Evolutionary conservation across 2,888 invertebrate species (phyloP).

Genomic region (Helleia helle): DNA sequence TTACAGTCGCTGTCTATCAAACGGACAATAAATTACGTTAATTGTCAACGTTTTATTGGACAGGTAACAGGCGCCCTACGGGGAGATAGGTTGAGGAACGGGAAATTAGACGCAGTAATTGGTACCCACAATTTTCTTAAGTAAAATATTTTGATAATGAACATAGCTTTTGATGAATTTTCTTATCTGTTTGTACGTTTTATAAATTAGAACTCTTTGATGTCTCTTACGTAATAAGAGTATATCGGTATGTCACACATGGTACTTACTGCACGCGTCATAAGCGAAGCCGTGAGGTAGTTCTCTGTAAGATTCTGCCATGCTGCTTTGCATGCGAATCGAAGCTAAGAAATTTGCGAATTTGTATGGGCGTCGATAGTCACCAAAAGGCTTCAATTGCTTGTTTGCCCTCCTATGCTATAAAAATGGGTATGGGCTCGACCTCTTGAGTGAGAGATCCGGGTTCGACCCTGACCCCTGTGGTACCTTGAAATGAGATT

Average conservation of each 20-base stretch:
- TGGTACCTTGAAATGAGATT: too few species aligned
- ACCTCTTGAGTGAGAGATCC: too few species aligned
- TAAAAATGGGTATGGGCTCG: too few species aligned
- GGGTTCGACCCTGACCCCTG: too few species aligned
- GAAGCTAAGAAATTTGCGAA: too few species aligned
- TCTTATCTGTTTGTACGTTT: neutral
- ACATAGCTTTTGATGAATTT: neutral
- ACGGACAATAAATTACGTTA: constrained; percentile 40
- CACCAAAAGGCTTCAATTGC: too few species aligned
- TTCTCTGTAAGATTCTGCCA: too few species aligned
- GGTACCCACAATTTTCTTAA: neutral
- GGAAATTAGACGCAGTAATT: neutral
- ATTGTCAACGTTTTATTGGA: constrained; percentile 48
- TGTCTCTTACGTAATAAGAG: neutral
- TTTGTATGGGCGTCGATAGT: too few species aligned
- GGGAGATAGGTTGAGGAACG: constrained; percentile 20
- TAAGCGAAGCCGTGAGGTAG: too few species aligned
- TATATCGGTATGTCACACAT: neutral
- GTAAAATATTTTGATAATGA: neutral
- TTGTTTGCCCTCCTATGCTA: too few species aligned
- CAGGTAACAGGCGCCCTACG: constrained; percentile 30
- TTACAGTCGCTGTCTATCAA: constrained; percentile 32
- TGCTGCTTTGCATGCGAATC: too few species aligned
- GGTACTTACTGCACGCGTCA: too few species aligned
- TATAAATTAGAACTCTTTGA: neutral